Conservation (phyloP, 2,888 invertebrate species). For the Neoitamus cyanurus region DNA sequence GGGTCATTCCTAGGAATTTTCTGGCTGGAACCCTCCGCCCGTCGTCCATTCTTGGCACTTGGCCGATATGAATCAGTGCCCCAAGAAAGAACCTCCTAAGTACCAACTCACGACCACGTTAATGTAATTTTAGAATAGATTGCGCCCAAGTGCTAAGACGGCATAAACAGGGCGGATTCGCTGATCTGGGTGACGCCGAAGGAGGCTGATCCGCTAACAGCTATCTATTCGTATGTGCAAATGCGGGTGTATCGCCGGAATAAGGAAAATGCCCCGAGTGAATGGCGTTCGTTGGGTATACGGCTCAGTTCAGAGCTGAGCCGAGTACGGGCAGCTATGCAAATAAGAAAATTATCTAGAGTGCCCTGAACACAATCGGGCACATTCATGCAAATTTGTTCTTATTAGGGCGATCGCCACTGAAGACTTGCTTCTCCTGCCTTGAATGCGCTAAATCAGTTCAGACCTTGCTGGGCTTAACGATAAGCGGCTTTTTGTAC, state of each 20-base stretch:
- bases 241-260: not conserved
- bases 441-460: not conserved
- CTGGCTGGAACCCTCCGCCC: not conserved
- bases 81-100: not conserved
- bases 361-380: conserved; percentile 6
- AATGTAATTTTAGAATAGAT: not conserved
- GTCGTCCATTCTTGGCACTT: not conserved
- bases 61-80: not conserved
- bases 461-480: not conserved
- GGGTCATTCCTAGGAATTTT: not conserved
- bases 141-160: not conserved
- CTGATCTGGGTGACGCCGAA: not conserved
- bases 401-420: conserved; percentile 14
- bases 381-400: conserved; percentile 30
- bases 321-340: not conserved
- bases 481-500: not conserved
- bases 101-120: not conserved
- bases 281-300: not conserved
- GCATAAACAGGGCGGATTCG: not conserved
- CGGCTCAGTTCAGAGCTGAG: not conserved
- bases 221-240: not conserved
- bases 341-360: conserved; percentile 26
- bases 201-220: not conserved
- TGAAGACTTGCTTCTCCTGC: not conserved
- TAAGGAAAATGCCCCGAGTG: not conserved